These are phyloP conservation scores for Atherix ibis DNA, from an alignment of 2,888 invertebrate genomes.

Conservation along the genomic window DNA sequence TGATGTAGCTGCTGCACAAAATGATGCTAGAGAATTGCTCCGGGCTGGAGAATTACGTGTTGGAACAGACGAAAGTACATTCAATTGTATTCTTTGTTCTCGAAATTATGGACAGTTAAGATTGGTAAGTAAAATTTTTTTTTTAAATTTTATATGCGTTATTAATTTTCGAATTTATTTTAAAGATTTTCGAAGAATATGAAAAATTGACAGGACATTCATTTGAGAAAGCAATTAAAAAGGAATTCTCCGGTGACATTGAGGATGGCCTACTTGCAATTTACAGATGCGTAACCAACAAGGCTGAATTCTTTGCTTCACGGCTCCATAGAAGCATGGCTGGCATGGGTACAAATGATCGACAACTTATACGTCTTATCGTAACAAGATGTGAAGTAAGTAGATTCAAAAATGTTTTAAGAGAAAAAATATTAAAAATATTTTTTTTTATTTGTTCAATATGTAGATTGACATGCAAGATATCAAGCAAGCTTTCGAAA, in stretches of 20 bases:
- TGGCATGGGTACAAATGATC: constrained; percentile 78
- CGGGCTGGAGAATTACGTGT: constrained; percentile 51
- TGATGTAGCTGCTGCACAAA: constrained; percentile 53
- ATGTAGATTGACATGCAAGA: constrained; percentile 71
- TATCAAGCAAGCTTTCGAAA: constrained; percentile 63
- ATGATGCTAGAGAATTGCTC: constrained; percentile 66
- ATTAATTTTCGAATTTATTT: too few relatives aligned
- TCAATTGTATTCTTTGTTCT: constrained; percentile 70
- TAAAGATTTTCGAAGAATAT: constrained; percentile 29
- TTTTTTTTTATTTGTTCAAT: too few relatives aligned
- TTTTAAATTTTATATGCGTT: constrained; percentile 16
- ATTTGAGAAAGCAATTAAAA: constrained; percentile 62
- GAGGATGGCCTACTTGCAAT: constrained; percentile 69
- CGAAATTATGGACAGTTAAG: constrained; percentile 50
- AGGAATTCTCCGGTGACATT: constrained; percentile 70
- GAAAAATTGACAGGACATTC: constrained; percentile 59
- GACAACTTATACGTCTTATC: constrained; percentile 67
- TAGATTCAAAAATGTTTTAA: too few relatives aligned
- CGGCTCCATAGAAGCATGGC: constrained; percentile 76
- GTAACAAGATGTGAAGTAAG: constrained; percentile 61
- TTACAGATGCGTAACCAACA: constrained; percentile 63
- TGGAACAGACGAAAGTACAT: constrained; percentile 76
- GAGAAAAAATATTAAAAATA: too few relatives aligned
- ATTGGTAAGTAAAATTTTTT: constrained; percentile 25
- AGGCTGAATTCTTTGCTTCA: constrained; percentile 72